phyloP scores from a whole-genome alignment of 1,140 invertebrate genomes.

The Rhynchophorus ferrugineus region DNA sequence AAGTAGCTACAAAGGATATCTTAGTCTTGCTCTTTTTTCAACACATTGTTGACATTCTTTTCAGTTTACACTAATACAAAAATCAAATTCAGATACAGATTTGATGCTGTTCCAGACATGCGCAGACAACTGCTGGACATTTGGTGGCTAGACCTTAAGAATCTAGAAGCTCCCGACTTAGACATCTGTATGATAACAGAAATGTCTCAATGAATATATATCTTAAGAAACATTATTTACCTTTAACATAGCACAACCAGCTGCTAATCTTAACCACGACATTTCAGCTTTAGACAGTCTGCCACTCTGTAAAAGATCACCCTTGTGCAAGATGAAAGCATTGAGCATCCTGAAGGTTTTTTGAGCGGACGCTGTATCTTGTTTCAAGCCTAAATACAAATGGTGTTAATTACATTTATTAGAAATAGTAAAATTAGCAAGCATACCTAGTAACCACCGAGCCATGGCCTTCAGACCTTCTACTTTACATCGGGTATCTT shows the following conservation, averaged over 20 bases:
- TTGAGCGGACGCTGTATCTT: slow-evolving; percentile 79
- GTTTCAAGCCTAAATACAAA: slow-evolving; percentile 63
- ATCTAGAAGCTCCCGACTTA: too few species aligned
- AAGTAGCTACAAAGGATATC: too few species aligned
- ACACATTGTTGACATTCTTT: too few species aligned
- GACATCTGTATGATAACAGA: too few species aligned
- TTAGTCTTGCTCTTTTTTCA: too few species aligned
- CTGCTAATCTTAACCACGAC: slow-evolving; percentile 83
- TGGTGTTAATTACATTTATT: neutral
- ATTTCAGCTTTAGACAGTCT: slow-evolving; percentile 75
- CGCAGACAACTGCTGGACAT: too few species aligned
- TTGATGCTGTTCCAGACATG: too few species aligned
- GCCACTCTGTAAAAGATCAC: slow-evolving; percentile 69
- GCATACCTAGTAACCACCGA: slow-evolving; percentile 69
- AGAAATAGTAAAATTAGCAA: neutral
- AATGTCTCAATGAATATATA: neutral
- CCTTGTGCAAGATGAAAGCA: slow-evolving; percentile 48
- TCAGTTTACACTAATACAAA: too few species aligned
- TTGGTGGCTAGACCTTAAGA: too few species aligned
- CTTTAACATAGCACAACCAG: slow-evolving; percentile 92
- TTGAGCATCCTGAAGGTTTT: slow-evolving; percentile 74
- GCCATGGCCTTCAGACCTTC: slow-evolving; percentile 95
- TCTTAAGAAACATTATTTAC: slow-evolving; percentile 1
- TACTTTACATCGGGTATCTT: slow-evolving; percentile 87
- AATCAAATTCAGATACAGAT: too few species aligned